A percentile compares a stretch with the other conserved stretches of the same genome.
phyloP scores from a whole-genome alignment of 2,888 invertebrate genomes.

The Hirudinaria manillensis region DNA sequence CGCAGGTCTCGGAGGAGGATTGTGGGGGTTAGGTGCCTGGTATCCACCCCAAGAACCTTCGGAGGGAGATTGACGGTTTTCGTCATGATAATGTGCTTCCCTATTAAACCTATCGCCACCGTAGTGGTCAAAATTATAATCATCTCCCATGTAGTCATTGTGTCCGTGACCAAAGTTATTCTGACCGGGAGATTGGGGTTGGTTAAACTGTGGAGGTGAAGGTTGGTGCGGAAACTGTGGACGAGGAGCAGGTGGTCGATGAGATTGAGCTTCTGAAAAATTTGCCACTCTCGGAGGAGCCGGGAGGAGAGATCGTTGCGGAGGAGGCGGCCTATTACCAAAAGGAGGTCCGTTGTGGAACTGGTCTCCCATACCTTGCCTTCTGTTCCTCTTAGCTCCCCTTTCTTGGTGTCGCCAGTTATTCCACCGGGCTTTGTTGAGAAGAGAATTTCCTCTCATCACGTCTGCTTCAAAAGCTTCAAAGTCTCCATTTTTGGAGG shows the following conservation, averaged over 20 bases:
- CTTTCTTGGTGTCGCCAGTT: slow-evolving; percentile 53
- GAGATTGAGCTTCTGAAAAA: neutral
- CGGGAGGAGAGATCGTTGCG: neutral
- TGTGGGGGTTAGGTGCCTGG: neutral
- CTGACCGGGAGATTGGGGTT: neutral
- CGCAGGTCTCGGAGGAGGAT: neutral
- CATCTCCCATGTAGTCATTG: neutral
- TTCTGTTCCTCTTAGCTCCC: neutral
- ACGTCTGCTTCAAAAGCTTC: slow-evolving; percentile 23
- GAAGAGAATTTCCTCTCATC: slow-evolving; percentile 45
- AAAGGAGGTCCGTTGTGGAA: too few species aligned
- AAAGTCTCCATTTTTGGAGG: neutral
- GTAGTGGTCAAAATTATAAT: neutral
- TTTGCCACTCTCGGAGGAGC: neutral
- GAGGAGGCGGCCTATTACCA: neutral
- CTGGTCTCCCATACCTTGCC: neutral
- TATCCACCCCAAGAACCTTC: slow-evolving; percentile 5
- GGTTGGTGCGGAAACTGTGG: neutral
- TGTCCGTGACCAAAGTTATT: neutral
- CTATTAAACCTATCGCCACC: too few species aligned
- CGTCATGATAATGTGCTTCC: neutral
- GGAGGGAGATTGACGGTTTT: neutral
- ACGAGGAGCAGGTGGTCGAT: too few species aligned
- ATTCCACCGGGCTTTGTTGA: slow-evolving; percentile 41
- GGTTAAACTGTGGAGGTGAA: neutral